These are phyloP conservation scores for Phaethon lepturus DNA, from an alignment of 2,113 vertebrate genomes.

Conservation along the genomic window DNA sequence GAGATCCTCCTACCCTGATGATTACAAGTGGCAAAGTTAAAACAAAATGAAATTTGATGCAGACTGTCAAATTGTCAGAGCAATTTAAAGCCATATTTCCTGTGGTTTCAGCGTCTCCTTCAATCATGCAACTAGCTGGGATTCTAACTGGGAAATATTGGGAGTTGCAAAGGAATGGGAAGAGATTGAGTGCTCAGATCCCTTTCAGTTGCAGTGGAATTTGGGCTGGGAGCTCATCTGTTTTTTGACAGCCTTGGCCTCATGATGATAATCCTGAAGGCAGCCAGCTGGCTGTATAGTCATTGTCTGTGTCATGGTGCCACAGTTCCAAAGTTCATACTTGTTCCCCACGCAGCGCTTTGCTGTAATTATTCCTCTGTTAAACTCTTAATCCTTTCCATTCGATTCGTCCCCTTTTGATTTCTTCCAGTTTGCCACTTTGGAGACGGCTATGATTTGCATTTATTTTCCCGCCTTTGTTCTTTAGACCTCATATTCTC, in stretches of 20 bases:
- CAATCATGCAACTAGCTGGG: not conserved
- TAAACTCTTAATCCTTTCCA: not conserved
- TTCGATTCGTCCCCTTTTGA: not conserved
- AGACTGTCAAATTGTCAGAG: not conserved
- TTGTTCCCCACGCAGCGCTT: not conserved
- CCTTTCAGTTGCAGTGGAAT: not conserved
- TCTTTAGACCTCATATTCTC: not conserved
- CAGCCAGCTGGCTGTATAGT: not conserved
- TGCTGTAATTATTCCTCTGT: not conserved
- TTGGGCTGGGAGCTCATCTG: not conserved
- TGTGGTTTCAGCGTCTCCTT: not conserved
- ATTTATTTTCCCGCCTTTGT: not conserved
- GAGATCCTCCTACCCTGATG: not conserved
- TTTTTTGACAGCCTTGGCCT: not conserved
- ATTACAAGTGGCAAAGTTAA: not conserved
- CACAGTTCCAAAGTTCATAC: rapidly evolving
- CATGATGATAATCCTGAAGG: not conserved
- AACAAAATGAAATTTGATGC: not conserved
- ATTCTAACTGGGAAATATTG: not conserved
- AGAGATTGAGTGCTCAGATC: not conserved
- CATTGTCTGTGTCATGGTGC: rapidly evolving
- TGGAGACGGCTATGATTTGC: not conserved
- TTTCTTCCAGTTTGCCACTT: not conserved
- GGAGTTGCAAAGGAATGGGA: not conserved
- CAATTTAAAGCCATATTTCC: not conserved